Conservation (phyloP, 2,797 vertebrate species). For the Podarcis siculus region DNA sequence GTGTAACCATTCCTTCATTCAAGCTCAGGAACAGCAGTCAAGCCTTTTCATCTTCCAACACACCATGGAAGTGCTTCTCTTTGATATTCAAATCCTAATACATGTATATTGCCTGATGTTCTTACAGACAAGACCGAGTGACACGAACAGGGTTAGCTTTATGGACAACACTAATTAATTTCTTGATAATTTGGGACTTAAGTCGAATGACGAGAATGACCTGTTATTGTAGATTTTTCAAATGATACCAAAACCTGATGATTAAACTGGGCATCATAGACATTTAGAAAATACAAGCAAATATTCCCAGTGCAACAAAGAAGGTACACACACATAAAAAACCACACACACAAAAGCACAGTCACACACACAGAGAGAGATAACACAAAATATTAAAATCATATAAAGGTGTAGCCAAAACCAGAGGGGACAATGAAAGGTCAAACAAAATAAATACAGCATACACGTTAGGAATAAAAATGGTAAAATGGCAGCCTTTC, state of each 20-base stretch:
- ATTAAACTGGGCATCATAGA: not conserved
- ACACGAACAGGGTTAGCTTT: not conserved
- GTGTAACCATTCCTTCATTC: not conserved
- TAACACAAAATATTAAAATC: not conserved
- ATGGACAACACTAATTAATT: not conserved
- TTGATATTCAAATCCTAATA: conserved; percentile 4
- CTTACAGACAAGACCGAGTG: not conserved
- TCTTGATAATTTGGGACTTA: not conserved
- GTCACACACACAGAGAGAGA: no score
- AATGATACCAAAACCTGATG: not conserved
- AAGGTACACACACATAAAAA: no score
- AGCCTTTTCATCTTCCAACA: not conserved
- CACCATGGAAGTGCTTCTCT: not conserved
- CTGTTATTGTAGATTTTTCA: not conserved
- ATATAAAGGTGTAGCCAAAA: not conserved
- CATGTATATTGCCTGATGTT: not conserved
- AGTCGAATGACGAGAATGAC: not conserved
- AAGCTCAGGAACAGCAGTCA: conserved; percentile 2
- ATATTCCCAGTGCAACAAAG: not conserved
- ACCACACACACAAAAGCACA: no score
- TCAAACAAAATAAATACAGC: not conserved
- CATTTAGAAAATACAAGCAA: not conserved
- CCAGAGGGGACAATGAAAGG: not conserved
- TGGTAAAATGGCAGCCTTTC: not conserved
- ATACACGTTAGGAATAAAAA: not conserved